Conservation (phyloP, 2,888 invertebrate species). For the Elaeidobius kamerunicus region DNA sequence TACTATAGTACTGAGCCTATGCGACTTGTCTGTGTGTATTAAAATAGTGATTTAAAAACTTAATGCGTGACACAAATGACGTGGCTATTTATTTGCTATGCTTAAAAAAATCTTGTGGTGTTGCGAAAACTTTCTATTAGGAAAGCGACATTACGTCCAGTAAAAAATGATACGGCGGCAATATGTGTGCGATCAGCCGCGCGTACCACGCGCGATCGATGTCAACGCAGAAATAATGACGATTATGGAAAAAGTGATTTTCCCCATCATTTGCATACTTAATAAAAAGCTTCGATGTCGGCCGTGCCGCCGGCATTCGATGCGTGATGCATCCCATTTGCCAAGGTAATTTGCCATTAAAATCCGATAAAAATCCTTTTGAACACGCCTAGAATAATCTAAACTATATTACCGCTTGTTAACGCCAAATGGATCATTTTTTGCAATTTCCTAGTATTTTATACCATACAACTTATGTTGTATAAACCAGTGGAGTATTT, state of each 20-base stretch:
- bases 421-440: no score
- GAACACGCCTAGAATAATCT: neutral
- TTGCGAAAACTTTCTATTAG: conserved; percentile 31
- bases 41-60: no score
- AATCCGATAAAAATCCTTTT: conserved; percentile 13
- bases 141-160: conserved; percentile 27
- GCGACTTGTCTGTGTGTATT: no score
- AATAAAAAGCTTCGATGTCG: conserved; percentile 49
- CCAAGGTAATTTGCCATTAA: conserved; percentile 24
- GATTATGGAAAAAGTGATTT: conserved; percentile 54
- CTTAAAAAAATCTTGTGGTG: no score
- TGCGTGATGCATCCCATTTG: conserved; percentile 24
- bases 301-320: conserved; percentile 19
- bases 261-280: conserved; percentile 53
- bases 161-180: conserved; percentile 48
- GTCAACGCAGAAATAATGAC: conserved; percentile 54
- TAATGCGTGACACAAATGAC: no score
- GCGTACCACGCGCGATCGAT: conserved; percentile 42
- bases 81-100: no score
- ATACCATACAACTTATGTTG: no score
- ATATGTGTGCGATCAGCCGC: conserved; percentile 45
- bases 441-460: no score
- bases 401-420: no score
- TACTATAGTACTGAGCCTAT: no score
- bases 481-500: no score